Evolutionary conservation across 2,888 invertebrate genomes (phyloP).

Genomic region (Gasteruption jaculator): DNA sequence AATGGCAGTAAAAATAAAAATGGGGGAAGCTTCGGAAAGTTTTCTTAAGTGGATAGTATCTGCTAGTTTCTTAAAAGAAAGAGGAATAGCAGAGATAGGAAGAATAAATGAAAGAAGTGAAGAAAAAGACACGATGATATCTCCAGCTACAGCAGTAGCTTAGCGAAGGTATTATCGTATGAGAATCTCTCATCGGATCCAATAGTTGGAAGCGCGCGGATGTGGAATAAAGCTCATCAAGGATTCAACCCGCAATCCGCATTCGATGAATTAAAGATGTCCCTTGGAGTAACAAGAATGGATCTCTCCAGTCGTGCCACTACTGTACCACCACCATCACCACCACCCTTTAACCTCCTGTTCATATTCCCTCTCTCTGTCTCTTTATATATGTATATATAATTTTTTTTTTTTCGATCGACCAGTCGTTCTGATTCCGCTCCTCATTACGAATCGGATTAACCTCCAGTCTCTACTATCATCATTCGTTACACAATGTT

Average conservation of each 20-base stretch:
- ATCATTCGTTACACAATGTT: not conserved
- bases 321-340: constrained; percentile 14
- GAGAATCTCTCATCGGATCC: constrained; percentile 47
- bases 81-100: no score
- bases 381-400: no score
- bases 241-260: constrained; percentile 50
- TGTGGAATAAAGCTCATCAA: constrained; percentile 51
- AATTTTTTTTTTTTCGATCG: constrained; percentile 7
- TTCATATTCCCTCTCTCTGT: constrained; percentile 15
- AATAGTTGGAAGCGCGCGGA: constrained; percentile 48
- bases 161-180: constrained; percentile 45
- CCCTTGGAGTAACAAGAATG: constrained; percentile 48
- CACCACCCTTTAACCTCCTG: constrained; percentile 13
- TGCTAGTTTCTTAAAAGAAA: no score
- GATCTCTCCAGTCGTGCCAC: constrained; percentile 29
- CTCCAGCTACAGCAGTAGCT: constrained; percentile 30
- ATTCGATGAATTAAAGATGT: constrained; percentile 52
- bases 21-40: no score
- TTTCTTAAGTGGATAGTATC: no score
- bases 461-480: constrained; percentile 21
- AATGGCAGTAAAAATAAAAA: no score
- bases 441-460: constrained; percentile 35
- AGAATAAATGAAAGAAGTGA: no score
- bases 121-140: not conserved
- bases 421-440: constrained; percentile 9